A percentile compares a stretch with the other conserved stretches of the same genome.
phyloP scores from a whole-genome alignment of 2,113 vertebrate genomes.

The Apteryx mantelli region DNA sequence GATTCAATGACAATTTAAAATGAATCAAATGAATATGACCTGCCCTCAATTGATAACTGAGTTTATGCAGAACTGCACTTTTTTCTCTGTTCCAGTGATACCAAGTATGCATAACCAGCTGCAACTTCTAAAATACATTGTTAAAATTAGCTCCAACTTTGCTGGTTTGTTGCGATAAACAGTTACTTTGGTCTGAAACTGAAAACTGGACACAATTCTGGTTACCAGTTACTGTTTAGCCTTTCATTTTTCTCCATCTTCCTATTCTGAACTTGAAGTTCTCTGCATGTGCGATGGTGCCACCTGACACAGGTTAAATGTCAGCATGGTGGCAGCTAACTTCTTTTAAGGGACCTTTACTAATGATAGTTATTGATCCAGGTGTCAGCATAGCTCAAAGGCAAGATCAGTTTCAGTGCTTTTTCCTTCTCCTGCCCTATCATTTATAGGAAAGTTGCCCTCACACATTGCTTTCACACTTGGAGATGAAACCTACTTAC shows the following conservation, averaged over 20 bases:
- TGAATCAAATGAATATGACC: not conserved
- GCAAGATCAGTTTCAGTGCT: not conserved
- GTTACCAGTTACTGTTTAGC: not conserved
- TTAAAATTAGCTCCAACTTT: not conserved
- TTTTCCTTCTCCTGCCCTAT: not conserved
- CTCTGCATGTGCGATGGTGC: not conserved
- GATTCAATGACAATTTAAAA: not conserved
- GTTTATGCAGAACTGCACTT: not conserved
- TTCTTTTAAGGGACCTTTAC: not conserved
- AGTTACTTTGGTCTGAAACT: not conserved
- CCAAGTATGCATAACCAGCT: not conserved
- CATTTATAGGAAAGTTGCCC: not conserved
- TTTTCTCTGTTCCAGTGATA: not conserved
- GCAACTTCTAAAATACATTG: not conserved
- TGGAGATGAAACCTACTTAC: not conserved
- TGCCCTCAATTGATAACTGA: not conserved
- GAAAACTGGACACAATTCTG: not conserved
- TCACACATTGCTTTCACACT: not conserved
- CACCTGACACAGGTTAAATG: conserved; percentile 12
- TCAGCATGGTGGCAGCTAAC: not conserved
- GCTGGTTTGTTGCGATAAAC: not conserved
- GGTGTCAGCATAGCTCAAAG: not conserved
- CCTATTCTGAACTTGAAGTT: not conserved
- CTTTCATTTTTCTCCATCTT: not conserved
- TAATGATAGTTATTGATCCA: conserved; percentile 56